These are phyloP conservation scores for Smithornis capensis DNA, from an alignment of 2,113 vertebrate genomes.

Conservation along the genomic window DNA sequence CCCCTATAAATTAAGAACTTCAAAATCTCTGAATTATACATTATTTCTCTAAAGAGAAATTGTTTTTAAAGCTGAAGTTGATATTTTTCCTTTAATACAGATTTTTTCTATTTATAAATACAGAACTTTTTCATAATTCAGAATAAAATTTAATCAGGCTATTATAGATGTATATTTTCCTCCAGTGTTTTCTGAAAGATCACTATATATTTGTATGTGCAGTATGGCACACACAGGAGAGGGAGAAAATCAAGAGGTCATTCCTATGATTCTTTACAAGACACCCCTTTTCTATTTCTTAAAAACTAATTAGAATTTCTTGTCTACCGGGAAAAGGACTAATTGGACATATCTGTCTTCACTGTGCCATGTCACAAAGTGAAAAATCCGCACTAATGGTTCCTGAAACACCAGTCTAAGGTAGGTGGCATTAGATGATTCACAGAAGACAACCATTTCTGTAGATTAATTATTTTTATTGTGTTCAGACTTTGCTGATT, in stretches of 20 bases:
- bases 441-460: slow-evolving; percentile 60
- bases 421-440: slow-evolving; percentile 70
- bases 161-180: neutral
- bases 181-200: neutral
- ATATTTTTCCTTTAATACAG: neutral
- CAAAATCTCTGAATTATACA: fast-evolving
- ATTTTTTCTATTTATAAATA: neutral
- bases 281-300: neutral
- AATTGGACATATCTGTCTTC: slow-evolving; percentile 52
- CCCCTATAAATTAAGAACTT: neutral
- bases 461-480: slow-evolving; percentile 68
- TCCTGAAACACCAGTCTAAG: slow-evolving; percentile 41
- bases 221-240: neutral
- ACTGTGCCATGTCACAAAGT: slow-evolving; percentile 19
- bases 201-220: neutral
- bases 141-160: neutral
- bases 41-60: neutral
- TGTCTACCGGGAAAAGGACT: slow-evolving; percentile 39
- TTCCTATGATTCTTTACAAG: neutral
- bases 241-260: neutral
- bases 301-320: slow-evolving; percentile 50
- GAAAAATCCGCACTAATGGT: slow-evolving; percentile 66
- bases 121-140: neutral
- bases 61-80: neutral
- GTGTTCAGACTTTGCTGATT: slow-evolving; percentile 15